Conservation (phyloP, 2,797 vertebrate species). For the Falco novaeseelandiae region DNA sequence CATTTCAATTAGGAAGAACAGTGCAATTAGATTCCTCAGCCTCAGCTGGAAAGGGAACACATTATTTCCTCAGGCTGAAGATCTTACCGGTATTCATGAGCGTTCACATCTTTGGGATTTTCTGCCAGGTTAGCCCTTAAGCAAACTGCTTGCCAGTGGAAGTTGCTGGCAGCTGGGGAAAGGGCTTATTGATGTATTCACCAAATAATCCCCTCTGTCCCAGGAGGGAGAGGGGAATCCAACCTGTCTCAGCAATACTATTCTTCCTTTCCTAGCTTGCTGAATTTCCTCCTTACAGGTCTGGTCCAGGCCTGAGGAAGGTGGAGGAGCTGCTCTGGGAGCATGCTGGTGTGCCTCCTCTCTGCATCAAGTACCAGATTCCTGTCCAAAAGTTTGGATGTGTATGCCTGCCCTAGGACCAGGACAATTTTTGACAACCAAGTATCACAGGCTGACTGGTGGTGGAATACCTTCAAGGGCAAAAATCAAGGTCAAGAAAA, state of each 20-base stretch:
- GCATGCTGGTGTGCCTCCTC: fast-evolving
- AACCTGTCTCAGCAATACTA: fast-evolving
- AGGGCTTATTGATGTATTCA: neutral
- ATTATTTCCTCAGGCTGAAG: neutral
- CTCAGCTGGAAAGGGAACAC: neutral
- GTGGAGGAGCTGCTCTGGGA: neutral
- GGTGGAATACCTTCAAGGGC: neutral
- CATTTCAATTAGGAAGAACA: conserved; percentile 42
- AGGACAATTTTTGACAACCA: neutral
- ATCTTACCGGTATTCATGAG: neutral
- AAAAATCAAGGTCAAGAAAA: neutral
- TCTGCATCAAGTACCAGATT: neutral
- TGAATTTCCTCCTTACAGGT: neutral
- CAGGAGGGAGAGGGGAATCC: neutral
- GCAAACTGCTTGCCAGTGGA: neutral
- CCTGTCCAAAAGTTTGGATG: neutral
- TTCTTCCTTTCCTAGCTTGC: neutral
- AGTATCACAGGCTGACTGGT: neutral
- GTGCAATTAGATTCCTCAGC: conserved; percentile 10
- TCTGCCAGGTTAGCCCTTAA: neutral
- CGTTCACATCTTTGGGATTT: neutral
- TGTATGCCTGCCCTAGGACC: neutral
- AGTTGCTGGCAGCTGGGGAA: neutral
- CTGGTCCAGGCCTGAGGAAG: neutral
- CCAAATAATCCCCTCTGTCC: neutral